Evolutionary conservation across 2,888 invertebrate species (phyloP), one percentile per base, ranked within the genome.

Genomic region (Sceliomorpha sp.): DNA sequence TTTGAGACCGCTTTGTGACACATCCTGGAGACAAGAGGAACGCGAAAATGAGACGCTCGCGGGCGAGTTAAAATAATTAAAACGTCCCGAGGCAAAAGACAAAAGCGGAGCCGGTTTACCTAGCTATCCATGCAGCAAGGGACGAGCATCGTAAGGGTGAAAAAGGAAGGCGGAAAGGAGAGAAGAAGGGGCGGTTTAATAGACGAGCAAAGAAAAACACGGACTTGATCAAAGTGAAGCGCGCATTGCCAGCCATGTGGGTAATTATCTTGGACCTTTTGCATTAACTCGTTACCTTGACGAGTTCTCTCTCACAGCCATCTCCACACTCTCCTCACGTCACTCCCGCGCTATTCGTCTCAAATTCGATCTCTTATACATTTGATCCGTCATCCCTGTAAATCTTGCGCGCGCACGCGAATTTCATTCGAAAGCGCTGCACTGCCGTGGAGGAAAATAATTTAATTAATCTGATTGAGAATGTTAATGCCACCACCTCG

Each of bases 221-320:
- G 83, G 85, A 82, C 83, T 84, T 87, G 87, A 87, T 87, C 87
- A 88, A 88, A 87, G 87, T 82, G 79, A 83, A 87, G 84, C 86
- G 82, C 84, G 85, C 83, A 85, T 83, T 82, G 80, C 81, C 83
- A 81, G 81, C 84, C 87, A 87, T 87, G 87, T 87, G 87, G 87
- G 87, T 88, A 88, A 88, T 88, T 88, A 88, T 83, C 85, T 80
- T 82, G 82, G 83, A 86, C 85, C 86, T 87, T 20, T 86, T 84
- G 82, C 85, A 80, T 83, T 82, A 83, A 81, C 83, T 81, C 85
- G 79, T 81, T 83, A 68, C 50, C 64, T 51, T 44, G 40, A 36
- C 62, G 74, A 74, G 74, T 76, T 73, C 70, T 72, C 70, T 62
- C 64, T 60, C n/a, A 9, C 17, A 37, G 37, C 17, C 17, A 15